These are phyloP conservation scores for Calephelis virginiensis DNA, from an alignment of 1,140 invertebrate genomes.

Conservation along the genomic window DNA sequence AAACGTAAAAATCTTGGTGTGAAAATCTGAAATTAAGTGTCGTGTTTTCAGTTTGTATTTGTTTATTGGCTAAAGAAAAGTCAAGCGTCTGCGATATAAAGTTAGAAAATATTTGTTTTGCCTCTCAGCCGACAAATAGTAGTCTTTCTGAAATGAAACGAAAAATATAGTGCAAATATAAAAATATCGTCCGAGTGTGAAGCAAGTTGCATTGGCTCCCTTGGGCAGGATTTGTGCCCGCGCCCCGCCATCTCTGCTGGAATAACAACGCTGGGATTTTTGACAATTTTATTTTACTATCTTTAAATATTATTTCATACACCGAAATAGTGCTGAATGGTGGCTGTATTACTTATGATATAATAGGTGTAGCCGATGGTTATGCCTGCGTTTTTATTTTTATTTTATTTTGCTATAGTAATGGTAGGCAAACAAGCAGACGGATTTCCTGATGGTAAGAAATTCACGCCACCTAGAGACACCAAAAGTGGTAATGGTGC, in stretches of 20 bases:
- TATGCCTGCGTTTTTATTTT: too few species aligned
- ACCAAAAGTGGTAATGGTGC: too few species aligned
- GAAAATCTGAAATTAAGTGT: background rate
- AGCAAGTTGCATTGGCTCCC: constrained; percentile 43
- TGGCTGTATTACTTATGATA: too few species aligned
- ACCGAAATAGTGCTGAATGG: too few species aligned
- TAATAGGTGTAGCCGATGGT: too few species aligned
- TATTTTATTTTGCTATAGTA: too few species aligned
- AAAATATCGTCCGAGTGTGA: constrained; percentile 53
- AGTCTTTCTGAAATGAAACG: constrained; percentile 46
- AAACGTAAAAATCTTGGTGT: too few species aligned
- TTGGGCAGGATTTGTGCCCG: constrained; percentile 36
- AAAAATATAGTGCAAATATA: constrained; percentile 60
- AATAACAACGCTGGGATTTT: constrained; percentile 18
- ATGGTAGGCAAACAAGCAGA: too few species aligned
- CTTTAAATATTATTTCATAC: background rate
- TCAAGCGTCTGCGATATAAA: background rate
- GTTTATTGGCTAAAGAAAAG: background rate
- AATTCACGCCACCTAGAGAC: too few species aligned
- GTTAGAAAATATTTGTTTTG: constrained; percentile 7
- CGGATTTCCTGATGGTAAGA: too few species aligned
- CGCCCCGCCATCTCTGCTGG: constrained; percentile 6
- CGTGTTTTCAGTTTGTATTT: background rate
- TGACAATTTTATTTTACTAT: background rate
- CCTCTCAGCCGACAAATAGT: constrained; percentile 38